Base-by-base conservation (phyloP, 2,888 invertebrate species). In the Amblyjoppa proteus region DNA sequence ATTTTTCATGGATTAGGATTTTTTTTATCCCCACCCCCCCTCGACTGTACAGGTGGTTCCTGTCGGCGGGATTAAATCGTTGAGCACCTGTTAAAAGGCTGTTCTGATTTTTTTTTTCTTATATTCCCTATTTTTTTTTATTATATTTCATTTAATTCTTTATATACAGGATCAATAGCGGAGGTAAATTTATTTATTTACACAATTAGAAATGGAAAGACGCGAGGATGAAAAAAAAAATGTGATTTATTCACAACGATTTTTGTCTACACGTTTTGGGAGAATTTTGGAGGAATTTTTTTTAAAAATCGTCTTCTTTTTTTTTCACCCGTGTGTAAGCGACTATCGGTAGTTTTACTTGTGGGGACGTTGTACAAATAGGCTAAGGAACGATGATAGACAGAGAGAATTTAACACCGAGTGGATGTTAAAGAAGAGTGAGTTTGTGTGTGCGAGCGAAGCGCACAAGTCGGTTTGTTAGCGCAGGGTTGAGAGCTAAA, bases 1-100 rank as follows among this genome's bases (percentile, higher is more conserved):
- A 83, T 41, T 85, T 85, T 85, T 83, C 85, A 73, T 83, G 82
- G 80, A 80, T 85, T 75, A 85, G 82, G 76, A 76, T 20, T 70
- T 68, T 71, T 70, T 68, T 71, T 53, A 53, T 58, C 58, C 28
- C 16, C 41, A 28, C 13, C 31, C 11, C 34, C 61, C 16, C 11
- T 64, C 56, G 16, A 16, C 45, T 49, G 58, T 73, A 64, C 78
- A 45, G 38, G 74, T 49, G 34, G 31, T 11, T 28, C 53, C n/a
- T 51, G n/a, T 31, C 13, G 34, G 31, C 28, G n/a, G 41, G 41
- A 76, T 81, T 71, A 71, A 82, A 71, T 56, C 77, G 41, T 77
- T 45, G 45, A 25, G 73, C 83, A 83, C 83, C 83, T 83, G 83
- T 78, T 77, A 66, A 11, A 25, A 25, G 49, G 34, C 68, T 34